Evolutionary conservation across 2,797 vertebrate genomes (phyloP), one percentile per base, ranked within the genome.

Genomic region (Hipposideros larvatus): DNA sequence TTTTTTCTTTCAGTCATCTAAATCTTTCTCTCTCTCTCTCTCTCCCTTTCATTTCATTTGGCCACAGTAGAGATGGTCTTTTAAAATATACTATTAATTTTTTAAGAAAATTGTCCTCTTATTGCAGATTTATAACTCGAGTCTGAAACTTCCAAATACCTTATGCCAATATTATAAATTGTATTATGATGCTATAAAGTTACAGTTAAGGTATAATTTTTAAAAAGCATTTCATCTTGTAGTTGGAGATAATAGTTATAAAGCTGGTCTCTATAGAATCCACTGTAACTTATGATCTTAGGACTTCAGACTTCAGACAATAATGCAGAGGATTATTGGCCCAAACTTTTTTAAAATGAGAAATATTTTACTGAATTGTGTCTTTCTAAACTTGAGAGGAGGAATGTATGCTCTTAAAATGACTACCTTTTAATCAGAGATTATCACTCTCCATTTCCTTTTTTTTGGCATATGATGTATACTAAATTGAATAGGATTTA

Each of bases 401-500:
- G 37, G n/a, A 55, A 95, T 74, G 37, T n/a, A 13, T 70, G 61
- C 46, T 66, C 22, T 91, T 93, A 91, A 86, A 86, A 86, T 53
- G 70, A 73, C 68, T 85, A 11, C 26, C 21, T 83, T 92, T 87
- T 90, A 74, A 80, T 92, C 79, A 93, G 77, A 96, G 90, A 95
- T 92, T 90, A 73, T 92, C 79, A 48, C 55, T 94, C 34, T 77
- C 61, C 31, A 34, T 90, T 95, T 78, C 59, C 26, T 37, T 73
- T 43, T 46, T 13, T 48, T 65, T 37, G 9, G 34, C 57, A 85
- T 82, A 37, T 90, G 94, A 86, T 93, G 37, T 88, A 48, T 92
- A 85, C 85, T 94, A 93, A 98, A 95, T 97, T 95, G 95, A 97
- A 93, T 91, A 94, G 95, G 80, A 92, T 97, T 97, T 97, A 97